Evolutionary conservation across 2,888 invertebrate genomes (phyloP).

Genomic region (Microdon myrmicae): DNA sequence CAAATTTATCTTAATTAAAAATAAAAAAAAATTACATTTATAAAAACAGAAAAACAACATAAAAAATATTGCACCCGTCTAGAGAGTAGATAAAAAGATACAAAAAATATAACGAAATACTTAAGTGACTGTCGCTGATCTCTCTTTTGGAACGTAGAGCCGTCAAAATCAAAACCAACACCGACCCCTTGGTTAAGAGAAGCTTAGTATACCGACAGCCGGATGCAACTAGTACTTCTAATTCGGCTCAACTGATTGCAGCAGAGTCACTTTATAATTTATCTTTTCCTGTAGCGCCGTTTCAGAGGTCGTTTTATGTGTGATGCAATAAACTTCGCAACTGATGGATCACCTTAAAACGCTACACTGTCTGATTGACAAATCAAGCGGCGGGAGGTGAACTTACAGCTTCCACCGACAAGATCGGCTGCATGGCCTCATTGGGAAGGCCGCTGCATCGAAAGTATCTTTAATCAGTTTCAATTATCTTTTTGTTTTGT

Average conservation of each 20-base stretch:
- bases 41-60: constrained; percentile 9
- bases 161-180: too few species aligned
- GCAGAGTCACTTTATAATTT: constrained; percentile 15
- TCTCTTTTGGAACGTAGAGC: constrained; percentile 10
- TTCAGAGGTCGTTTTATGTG: constrained; percentile 23
- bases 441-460: constrained; percentile 36
- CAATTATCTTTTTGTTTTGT: constrained; percentile 21
- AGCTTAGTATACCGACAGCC: constrained; percentile 9
- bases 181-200: constrained; percentile 3
- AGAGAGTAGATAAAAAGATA: not conserved
- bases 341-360: constrained; percentile 23
- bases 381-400: constrained; percentile 26
- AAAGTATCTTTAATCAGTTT: constrained; percentile 19
- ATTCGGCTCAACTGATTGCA: constrained; percentile 10
- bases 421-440: constrained; percentile 26
- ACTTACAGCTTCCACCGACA: constrained; percentile 15
- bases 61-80: constrained; percentile 1
- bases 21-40: constrained; percentile 18
- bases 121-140: constrained; percentile 10
- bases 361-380: constrained; percentile 12
- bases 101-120: not conserved
- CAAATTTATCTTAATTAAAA: too few species aligned
- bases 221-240: constrained; percentile 13
- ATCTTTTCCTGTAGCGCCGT: constrained; percentile 25
- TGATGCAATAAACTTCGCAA: constrained; percentile 25